Conservation (phyloP, 2,113 vertebrate genomes). For the Octodon degus region DNA sequence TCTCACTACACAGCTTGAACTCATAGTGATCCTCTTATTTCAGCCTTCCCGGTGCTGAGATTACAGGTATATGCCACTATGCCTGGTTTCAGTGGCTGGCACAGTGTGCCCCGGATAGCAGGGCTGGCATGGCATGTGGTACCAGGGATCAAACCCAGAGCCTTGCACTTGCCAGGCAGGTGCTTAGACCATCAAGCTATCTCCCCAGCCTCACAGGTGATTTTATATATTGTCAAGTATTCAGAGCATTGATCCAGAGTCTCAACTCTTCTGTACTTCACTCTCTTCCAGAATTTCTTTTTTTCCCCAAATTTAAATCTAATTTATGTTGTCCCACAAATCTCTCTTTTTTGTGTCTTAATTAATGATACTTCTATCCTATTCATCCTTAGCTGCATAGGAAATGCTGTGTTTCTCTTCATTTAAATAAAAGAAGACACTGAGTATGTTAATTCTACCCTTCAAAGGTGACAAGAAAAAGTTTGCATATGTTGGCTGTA, state of each 20-base stretch:
- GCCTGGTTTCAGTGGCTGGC: too few relatives aligned
- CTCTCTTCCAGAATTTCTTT: not conserved
- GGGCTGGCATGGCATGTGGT: too few relatives aligned
- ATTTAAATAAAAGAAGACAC: not conserved
- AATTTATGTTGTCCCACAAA: not conserved
- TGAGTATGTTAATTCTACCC: not conserved
- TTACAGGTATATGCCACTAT: too few relatives aligned
- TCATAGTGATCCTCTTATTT: too few relatives aligned
- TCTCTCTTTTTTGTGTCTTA: not conserved
- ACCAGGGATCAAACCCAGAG: too few relatives aligned
- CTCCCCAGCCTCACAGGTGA: not conserved
- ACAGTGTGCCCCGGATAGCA: too few relatives aligned
- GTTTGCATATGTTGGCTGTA: not conserved
- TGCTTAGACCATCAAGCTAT: too few relatives aligned
- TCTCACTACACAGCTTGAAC: too few relatives aligned
- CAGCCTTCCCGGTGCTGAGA: too few relatives aligned
- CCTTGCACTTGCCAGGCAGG: too few relatives aligned
- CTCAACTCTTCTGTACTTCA: not conserved
- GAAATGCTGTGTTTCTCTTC: not conserved
- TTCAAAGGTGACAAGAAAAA: not conserved
- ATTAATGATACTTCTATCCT: not conserved
- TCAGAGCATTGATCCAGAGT: not conserved
- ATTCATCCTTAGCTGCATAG: not conserved
- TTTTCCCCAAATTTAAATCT: not conserved
- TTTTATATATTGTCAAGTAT: constrained; percentile 45